A percentile compares a stretch with the other conserved stretches of the same genome.
These are phyloP conservation scores for Zootermopsis nevadensis DNA, from an alignment of 2,888 invertebrate species.

Conservation along the genomic window DNA sequence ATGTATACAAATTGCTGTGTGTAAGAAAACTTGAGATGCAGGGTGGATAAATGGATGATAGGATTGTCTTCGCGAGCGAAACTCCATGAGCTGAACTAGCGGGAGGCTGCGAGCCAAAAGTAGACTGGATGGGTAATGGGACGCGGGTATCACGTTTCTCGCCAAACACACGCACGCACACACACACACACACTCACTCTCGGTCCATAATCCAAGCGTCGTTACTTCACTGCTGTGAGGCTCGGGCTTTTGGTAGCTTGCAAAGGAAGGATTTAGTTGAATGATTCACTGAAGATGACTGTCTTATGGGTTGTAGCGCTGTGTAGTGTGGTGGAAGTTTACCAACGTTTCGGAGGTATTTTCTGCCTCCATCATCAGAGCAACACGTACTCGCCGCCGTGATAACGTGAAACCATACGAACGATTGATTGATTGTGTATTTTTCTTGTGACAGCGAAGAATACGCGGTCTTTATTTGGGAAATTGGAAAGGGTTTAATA, in stretches of 20 bases:
- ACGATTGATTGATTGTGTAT: too few species aligned
- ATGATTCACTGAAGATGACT: too few species aligned
- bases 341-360: too few species aligned
- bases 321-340: too few species aligned
- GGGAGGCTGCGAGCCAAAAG: conserved; percentile 43
- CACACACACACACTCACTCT: neutral
- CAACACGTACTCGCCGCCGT: too few species aligned
- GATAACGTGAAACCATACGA: too few species aligned
- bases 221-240: neutral
- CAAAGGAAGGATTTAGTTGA: neutral
- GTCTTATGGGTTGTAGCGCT: too few species aligned
- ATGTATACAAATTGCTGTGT: too few species aligned
- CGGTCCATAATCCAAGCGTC: conserved; percentile 1
- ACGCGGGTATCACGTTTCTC: conserved; percentile 49
- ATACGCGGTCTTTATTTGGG: too few species aligned
- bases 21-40: neutral
- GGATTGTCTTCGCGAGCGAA: conserved; percentile 23
- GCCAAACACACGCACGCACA: conserved; percentile 44
- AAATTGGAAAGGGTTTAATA: too few species aligned
- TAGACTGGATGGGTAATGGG: conserved; percentile 50
- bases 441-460: too few species aligned
- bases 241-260: neutral
- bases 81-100: conserved; percentile 12
- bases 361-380: too few species aligned
- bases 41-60: neutral